Evolutionary conservation across 2,888 invertebrate genomes (phyloP), one percentile per base, ranked within the genome.

Genomic region (Synergus umbraculus): DNA sequence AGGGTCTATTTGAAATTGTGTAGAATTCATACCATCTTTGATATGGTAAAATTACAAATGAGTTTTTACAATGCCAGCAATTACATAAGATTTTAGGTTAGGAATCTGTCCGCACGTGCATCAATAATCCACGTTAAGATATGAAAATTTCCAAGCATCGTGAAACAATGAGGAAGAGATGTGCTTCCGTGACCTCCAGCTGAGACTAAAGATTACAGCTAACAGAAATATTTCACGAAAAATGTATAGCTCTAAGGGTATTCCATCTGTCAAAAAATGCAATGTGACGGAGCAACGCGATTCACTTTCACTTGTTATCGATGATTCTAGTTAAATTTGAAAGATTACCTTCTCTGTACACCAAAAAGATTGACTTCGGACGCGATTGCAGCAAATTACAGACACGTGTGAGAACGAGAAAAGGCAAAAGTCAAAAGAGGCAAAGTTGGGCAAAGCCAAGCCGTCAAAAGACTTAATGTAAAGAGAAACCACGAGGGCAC

Each of bases 391-490:
- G 22, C 22, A 29, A 29, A 29, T 29, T 54, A 49, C 69, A 49
- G 29, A 15, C 73, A 73, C 73, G 73, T 73, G 73, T 37, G 37
- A 54, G 15, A 49, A 73, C 54, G 73, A 54, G 37, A 73, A 73
- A 73, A 73, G 37, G 22, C 43, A 54, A 73, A 73, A 73, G 37
- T 12, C 43, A 54, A 73, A 69, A 18, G 69, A 49, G 29, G 69
- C 49, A 37, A 67, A 67, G 18, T 29, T 29, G 15, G 69, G 46
- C 44, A 69, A 29, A 29, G 22, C 22, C 22, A 67, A 67, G 67
- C 67, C 73, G 73, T 73, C 73, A 73, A 69, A 73, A 22, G 54
- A 54, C 73, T 73, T 73, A 73, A 73, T 54, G 73, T 49, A 73
- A 37, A 73, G 49, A 18, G n/a, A 43, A 41, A 65, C 22, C 22